phyloP scores from a whole-genome alignment of 2,113 vertebrate genomes.

The Chiloscyllium plagiosum region DNA sequence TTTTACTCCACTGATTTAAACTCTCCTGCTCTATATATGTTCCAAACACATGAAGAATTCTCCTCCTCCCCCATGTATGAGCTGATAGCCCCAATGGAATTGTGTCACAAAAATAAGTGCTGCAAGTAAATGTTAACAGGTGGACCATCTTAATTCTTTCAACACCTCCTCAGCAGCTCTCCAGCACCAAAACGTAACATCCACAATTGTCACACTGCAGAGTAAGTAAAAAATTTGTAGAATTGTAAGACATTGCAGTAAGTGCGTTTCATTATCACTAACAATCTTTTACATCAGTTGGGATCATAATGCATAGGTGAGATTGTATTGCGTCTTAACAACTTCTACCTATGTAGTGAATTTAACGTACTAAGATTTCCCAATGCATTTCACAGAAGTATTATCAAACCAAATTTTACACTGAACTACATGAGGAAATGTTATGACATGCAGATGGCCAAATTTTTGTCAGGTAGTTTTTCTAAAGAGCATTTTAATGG shows the following conservation, averaged over 20 bases:
- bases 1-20: neutral
- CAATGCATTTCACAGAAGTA: no score
- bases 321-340: neutral
- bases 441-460: neutral
- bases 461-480: no score
- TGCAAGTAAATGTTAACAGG: neutral
- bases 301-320: neutral
- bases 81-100: neutral
- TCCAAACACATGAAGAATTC: neutral
- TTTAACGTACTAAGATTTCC: neutral
- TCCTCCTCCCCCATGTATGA: neutral
- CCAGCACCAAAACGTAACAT: neutral
- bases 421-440: neutral
- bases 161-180: constrained; percentile 6
- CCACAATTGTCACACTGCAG: neutral
- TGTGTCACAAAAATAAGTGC: neutral
- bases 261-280: neutral
- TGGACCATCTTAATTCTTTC: constrained; percentile 25
- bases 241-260: neutral
- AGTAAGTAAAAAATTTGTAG: neutral
- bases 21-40: neutral
- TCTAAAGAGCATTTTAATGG: no score
- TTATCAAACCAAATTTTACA: no score
- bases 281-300: neutral
- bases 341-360: neutral